Percentiles rank a stretch among this genome's conserved stretches.
These are phyloP conservation scores for Actinostola sp. DNA, from an alignment of 92 coral and sea anemone species.

Conservation along the genomic window DNA sequence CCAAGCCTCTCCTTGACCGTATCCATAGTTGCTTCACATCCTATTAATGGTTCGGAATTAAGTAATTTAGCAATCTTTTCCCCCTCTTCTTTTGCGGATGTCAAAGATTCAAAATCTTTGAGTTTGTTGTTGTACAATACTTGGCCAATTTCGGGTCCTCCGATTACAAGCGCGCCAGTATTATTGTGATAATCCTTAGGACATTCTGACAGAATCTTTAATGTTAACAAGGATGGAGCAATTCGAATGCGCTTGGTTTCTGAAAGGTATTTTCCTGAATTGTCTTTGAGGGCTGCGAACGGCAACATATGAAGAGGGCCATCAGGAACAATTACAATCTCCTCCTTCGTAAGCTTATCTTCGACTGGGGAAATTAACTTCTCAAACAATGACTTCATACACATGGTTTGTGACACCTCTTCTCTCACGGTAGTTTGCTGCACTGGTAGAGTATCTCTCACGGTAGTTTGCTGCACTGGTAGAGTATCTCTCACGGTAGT, in stretches of 20 bases:
- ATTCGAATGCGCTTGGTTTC: neutral
- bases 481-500: no score
- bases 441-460: no score
- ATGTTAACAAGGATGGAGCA: neutral
- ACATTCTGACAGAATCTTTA: neutral
- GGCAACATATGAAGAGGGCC: neutral
- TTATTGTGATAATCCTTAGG: neutral
- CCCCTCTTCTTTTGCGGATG: neutral
- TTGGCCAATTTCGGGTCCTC: neutral
- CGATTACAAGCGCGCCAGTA: neutral
- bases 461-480: no score
- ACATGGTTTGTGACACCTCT: no score
- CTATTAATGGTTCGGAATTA: neutral
- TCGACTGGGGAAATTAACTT: no score
- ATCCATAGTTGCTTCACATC: neutral
- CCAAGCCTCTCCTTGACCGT: neutral
- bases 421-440: no score
- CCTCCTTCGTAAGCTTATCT: neutral
- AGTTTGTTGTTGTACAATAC: neutral
- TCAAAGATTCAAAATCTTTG: neutral
- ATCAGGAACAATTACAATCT: neutral
- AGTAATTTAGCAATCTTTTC: neutral
- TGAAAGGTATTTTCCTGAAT: neutral
- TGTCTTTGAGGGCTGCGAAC: neutral
- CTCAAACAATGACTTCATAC: no score